Evolutionary conservation across 2,113 vertebrate genomes (phyloP).

Genomic region (Gallinago undulata): DNA sequence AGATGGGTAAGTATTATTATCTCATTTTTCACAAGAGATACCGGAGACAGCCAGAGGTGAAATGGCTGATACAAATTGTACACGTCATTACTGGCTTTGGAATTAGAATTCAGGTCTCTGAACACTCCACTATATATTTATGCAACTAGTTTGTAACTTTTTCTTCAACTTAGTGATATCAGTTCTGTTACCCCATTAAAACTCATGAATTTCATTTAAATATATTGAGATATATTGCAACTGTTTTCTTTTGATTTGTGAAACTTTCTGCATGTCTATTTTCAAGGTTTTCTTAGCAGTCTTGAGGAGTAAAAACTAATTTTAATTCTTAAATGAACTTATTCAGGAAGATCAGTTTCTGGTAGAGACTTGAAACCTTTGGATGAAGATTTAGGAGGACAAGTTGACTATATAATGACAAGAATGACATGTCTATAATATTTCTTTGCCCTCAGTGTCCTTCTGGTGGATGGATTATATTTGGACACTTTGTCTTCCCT

Average conservation of each 20-base stretch:
- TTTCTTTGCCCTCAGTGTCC: background rate
- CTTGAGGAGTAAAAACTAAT: background rate
- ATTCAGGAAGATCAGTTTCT: background rate
- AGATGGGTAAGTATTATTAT: slow-evolving; percentile 48
- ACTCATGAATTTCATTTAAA: background rate
- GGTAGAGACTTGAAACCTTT: background rate
- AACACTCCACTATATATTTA: background rate
- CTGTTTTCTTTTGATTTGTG: background rate
- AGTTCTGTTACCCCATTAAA: background rate
- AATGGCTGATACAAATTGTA: slow-evolving; percentile 3
- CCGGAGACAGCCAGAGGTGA: slow-evolving; percentile 47
- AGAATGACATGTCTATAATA: background rate
- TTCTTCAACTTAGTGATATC: background rate
- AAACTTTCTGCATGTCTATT: background rate
- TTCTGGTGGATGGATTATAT: background rate
- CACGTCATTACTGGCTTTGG: background rate
- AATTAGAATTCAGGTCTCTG: slow-evolving; percentile 42
- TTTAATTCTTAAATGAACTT: background rate
- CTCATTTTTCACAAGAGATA: slow-evolving; percentile 45
- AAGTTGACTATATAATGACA: background rate
- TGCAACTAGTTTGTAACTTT: background rate
- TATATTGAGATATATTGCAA: background rate
- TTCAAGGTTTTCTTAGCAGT: background rate
- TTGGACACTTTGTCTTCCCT: background rate
- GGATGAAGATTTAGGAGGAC: background rate